A percentile compares a stretch with the other conserved stretches of the same genome.
Evolutionary conservation across 2,797 vertebrate genomes (phyloP).

Genomic region (Triplophysa yarkandensis): DNA sequence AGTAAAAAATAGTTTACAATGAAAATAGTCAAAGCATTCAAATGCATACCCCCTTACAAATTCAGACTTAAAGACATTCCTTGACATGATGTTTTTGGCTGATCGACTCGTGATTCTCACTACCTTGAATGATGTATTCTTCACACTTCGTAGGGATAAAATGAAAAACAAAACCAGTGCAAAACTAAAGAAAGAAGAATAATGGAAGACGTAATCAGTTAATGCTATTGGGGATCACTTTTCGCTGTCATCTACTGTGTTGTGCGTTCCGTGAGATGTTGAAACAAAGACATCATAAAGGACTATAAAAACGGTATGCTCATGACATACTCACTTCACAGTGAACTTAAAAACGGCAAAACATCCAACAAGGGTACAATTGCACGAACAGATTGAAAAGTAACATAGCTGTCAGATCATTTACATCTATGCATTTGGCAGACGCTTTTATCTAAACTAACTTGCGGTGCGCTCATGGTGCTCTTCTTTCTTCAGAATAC

Average conservation of each 20-base stretch:
- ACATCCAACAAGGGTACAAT: conserved; percentile 18
- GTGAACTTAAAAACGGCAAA: conserved; percentile 17
- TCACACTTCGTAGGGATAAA: conserved; percentile 1
- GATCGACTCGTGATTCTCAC: conserved; percentile 53
- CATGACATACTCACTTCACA: conserved; percentile 20
- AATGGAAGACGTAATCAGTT: conserved; percentile 67
- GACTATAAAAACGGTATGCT: conserved; percentile 25
- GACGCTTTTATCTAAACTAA: background rate
- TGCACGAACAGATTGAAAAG: conserved; percentile 1
- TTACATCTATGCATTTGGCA: background rate
- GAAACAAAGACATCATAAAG: conserved; percentile 30
- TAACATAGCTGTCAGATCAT: background rate
- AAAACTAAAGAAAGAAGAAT: conserved; percentile 30
- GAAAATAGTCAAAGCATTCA: conserved; percentile 73
- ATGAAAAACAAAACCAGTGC: conserved; percentile 32
- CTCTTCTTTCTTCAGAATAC: conserved; percentile 30
- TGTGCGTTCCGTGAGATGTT: conserved; percentile 3
- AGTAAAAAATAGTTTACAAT: conserved; percentile 74
- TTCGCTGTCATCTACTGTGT: too few species aligned
- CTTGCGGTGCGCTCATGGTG: too few species aligned
- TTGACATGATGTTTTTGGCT: conserved; percentile 60
- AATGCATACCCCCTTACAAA: conserved; percentile 68
- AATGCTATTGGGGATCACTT: conserved; percentile 33
- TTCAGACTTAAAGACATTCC: conserved; percentile 64
- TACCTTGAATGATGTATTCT: conserved; percentile 24